phyloP scores from a whole-genome alignment of 53 echinoderm and acorn worm species.

The Paracentrotus lividus region DNA sequence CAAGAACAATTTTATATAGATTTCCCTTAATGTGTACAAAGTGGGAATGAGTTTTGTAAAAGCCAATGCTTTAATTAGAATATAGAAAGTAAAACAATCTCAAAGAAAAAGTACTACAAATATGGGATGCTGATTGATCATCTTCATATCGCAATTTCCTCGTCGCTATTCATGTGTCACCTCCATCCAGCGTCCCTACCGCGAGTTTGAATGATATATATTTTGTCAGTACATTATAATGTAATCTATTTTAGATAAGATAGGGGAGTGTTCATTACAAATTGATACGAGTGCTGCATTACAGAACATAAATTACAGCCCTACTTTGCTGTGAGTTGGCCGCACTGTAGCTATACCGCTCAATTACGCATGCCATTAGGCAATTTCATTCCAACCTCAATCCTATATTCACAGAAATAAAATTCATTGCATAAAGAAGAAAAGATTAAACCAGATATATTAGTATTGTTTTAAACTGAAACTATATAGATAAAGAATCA shows the following conservation, averaged over 20 bases:
- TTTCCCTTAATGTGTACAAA: too few relatives aligned
- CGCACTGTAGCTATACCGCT: neutral
- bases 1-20: too few relatives aligned
- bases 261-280: constrained; percentile 10
- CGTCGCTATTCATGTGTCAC: neutral
- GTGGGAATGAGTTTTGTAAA: too few relatives aligned
- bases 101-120: neutral
- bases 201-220: neutral
- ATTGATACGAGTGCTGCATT: neutral
- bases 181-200: neutral
- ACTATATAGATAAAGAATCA: too few relatives aligned
- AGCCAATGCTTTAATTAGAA: too few relatives aligned
- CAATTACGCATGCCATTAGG: constrained; percentile 32
- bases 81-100: too few relatives aligned
- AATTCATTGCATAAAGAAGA: too few relatives aligned
- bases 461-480: too few relatives aligned
- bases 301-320: neutral
- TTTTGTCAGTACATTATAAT: neutral
- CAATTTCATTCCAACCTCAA: too few relatives aligned
- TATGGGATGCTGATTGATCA: neutral
- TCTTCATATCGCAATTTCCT: neutral
- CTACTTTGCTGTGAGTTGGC: neutral
- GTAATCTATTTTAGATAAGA: neutral
- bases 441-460: too few relatives aligned
- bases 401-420: too few relatives aligned